Base-by-base conservation (phyloP, 2,113 vertebrate species). In the Corythoichthys intestinalis region DNA sequence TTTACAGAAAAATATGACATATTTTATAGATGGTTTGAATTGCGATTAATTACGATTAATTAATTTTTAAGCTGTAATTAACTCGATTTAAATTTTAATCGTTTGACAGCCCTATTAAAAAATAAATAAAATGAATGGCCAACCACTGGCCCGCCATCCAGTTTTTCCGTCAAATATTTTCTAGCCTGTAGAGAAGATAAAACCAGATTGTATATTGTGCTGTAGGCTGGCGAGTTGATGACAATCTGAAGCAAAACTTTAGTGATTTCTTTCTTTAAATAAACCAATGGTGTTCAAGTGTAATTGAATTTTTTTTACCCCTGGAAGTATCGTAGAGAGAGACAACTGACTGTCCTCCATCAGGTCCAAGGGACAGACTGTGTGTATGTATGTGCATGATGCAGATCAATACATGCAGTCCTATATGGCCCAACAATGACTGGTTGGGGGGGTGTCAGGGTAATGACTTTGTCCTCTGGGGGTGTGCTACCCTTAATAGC, bases 381-480 rank as follows among this genome's bases (percentile, higher is more conserved):
- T 70, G 74, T 47, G 20, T 46, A 53, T 14, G 6, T n/a, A n/a
- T n/a, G 15, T 37, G 57, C 2, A 4, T 10, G 12, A 81, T 59
- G 72, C 70, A 64, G 50, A 86, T 90, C 84, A 59, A 87, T 87
- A 54, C 14, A 1, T 63, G 20, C 13, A 1, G 71, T 66, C 69
- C 78, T 77, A 71, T 69, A 74, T 0, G 14, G 70, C 59, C 54
- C 35, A 50, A 20, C 7, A 69, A 65, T 72, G 53, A 8, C 9
- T 64, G 65, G 37, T 37, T n/a, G 17, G 35, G 8, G 73, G 77
- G 62, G 35, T 67, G 67, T 68, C 57, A 5, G 68, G 63, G 76
- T 86, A 85, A 88, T 85, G 79, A 89, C 72, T 71, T 63, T 56
- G 56, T 74, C 78, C 85, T 82, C 62, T 74, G 78, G 65, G 80